Conservation (phyloP, 2,888 invertebrate genomes). For the Cryptocephalus primarius region DNA sequence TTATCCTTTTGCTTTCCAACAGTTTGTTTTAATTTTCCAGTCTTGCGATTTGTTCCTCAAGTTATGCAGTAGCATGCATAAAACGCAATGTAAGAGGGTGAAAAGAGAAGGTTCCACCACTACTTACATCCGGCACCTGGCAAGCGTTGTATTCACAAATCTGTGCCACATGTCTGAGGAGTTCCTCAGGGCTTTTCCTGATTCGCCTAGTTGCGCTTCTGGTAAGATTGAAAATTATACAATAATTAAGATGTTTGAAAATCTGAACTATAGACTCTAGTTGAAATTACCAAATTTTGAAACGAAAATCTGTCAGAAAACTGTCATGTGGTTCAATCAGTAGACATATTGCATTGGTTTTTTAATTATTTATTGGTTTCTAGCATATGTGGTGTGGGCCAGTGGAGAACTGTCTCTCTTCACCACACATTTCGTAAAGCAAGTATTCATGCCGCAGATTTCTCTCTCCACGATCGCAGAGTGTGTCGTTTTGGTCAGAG, state of each 20-base stretch:
- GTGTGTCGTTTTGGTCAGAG: slow-evolving; percentile 71
- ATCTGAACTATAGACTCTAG: too few relatives aligned
- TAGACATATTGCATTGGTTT: too few relatives aligned
- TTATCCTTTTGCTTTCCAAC: background rate
- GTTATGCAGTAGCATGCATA: slow-evolving; percentile 70
- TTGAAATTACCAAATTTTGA: too few relatives aligned
- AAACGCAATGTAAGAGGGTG: slow-evolving; percentile 69
- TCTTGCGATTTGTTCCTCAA: slow-evolving; percentile 75
- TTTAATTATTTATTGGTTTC: too few relatives aligned
- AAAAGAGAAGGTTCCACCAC: slow-evolving; percentile 71
- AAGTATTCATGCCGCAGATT: slow-evolving; percentile 84
- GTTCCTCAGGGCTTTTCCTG: slow-evolving; percentile 71
- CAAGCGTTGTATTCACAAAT: slow-evolving; percentile 74
- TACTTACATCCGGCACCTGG: slow-evolving; percentile 69
- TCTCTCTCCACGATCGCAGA: slow-evolving; percentile 74
- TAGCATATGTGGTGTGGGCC: slow-evolving; percentile 87
- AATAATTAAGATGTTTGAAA: too few relatives aligned
- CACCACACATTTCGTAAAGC: slow-evolving; percentile 71
- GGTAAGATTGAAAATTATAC: slow-evolving; percentile 37
- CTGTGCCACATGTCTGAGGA: slow-evolving; percentile 51
- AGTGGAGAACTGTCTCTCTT: slow-evolving; percentile 71
- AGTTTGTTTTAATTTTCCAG: slow-evolving; percentile 32
- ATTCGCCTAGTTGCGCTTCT: slow-evolving; percentile 61
- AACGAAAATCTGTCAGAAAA: too few relatives aligned
- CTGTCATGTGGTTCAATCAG: too few relatives aligned